Evolutionary conservation across 2,113 vertebrate species (phyloP).

Genomic region (Ptyas mucosa): DNA sequence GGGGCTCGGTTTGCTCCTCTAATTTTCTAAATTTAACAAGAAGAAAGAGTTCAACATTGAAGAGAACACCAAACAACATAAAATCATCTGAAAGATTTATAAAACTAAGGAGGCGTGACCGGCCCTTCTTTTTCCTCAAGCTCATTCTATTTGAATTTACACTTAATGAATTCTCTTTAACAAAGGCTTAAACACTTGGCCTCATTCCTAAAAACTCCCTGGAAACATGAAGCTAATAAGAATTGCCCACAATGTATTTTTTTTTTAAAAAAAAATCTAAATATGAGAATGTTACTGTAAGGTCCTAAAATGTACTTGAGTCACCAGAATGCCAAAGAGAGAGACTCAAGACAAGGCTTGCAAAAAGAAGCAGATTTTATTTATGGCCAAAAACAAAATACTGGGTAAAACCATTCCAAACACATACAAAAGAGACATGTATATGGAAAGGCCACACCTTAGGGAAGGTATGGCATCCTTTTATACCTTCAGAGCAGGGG

Average conservation of each 20-base stretch:
- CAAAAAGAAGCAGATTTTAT: no score
- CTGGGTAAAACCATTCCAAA: no score
- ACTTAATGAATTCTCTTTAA: neutral
- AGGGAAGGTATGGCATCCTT: no score
- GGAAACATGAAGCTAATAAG: neutral
- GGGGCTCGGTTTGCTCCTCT: neutral
- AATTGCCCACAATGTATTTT: neutral
- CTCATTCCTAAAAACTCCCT: neutral
- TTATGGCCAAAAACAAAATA: no score
- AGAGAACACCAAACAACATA: neutral
- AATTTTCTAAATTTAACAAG: neutral
- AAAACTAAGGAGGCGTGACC: neutral
- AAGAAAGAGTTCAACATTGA: neutral
- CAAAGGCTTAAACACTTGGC: neutral
- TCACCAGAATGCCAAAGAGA: no score
- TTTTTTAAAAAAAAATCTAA: neutral
- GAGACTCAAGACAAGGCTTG: no score
- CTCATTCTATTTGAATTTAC: neutral
- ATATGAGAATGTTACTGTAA: neutral
- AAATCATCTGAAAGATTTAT: neutral
- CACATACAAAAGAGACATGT: no score
- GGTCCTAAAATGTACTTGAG: no score
- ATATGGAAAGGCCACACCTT: no score
- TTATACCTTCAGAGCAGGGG: no score
- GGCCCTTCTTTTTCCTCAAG: neutral